Evolutionary conservation across 2,797 vertebrate species (phyloP).

Genomic region (Mycteria americana): DNA sequence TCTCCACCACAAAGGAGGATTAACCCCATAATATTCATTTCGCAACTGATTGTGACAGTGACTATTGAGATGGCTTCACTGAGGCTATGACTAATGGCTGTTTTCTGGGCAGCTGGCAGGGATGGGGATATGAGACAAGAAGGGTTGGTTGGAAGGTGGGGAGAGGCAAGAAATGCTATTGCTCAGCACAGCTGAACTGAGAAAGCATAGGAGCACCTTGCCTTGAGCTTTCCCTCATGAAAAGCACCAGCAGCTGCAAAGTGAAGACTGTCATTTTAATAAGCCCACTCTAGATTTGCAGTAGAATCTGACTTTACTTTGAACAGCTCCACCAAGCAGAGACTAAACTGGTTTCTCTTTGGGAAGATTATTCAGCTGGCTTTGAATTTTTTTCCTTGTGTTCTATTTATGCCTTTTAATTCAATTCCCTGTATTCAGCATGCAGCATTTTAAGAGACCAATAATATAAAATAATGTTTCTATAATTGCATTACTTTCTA

Average conservation of each 20-base stretch:
- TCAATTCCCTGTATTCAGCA: constrained; percentile 37
- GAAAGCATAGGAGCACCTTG: neutral
- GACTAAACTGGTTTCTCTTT: neutral
- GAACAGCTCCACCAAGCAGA: neutral
- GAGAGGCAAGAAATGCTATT: neutral
- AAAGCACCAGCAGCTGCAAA: neutral
- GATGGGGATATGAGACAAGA: neutral
- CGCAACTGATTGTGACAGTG: neutral
- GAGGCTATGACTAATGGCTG: neutral
- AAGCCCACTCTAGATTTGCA: neutral
- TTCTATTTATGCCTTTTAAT: constrained; percentile 57
- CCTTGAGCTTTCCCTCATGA: neutral
- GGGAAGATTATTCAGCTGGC: neutral
- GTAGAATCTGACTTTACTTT: neutral
- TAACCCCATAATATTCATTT: neutral
- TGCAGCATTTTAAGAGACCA: constrained; percentile 14
- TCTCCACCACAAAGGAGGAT: neutral
- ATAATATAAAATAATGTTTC: constrained; percentile 5
- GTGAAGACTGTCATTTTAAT: neutral
- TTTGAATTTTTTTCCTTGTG: neutral
- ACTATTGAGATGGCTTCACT: neutral
- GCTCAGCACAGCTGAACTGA: neutral
- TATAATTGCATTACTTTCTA: constrained; percentile 37
- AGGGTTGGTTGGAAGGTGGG: neutral
- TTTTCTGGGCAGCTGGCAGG: neutral